Percentiles rank a stretch among this genome's conserved stretches.
phyloP scores from a whole-genome alignment of 2,888 invertebrate genomes.

The Eupithecia subfuscata region DNA sequence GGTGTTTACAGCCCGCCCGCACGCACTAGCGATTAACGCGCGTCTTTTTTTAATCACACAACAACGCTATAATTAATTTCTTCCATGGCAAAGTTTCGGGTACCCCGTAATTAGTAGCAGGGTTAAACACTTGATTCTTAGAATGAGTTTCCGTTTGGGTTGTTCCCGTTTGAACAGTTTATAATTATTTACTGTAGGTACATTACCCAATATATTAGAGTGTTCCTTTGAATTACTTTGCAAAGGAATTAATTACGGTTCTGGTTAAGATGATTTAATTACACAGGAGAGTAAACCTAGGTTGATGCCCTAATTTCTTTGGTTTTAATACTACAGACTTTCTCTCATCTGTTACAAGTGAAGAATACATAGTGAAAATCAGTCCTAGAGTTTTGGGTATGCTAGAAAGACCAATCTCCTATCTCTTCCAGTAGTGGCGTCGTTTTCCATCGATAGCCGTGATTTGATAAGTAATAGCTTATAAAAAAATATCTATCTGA shows the following conservation, averaged over 20 bases:
- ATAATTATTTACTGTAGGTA: neutral
- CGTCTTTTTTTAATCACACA: neutral
- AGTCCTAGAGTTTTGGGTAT: neutral
- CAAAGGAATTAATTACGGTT: conserved; percentile 9
- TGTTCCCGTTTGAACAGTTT: neutral
- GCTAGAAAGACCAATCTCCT: neutral
- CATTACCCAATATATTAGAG: neutral
- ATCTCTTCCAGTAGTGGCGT: neutral
- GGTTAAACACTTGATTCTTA: conserved; percentile 6
- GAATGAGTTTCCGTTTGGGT: conserved; percentile 6
- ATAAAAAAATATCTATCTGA: neutral
- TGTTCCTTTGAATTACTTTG: neutral
- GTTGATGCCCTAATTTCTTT: neutral
- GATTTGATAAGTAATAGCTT: neutral
- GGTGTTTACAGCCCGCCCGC: neutral
- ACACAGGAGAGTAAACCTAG: neutral
- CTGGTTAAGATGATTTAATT: conserved; percentile 8
- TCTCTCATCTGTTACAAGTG: neutral
- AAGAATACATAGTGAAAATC: neutral
- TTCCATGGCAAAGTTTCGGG: neutral
- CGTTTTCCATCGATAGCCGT: neutral
- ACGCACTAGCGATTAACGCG: neutral
- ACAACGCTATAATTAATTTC: neutral
- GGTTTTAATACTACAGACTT: neutral
- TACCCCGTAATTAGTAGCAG: neutral